Conservation (phyloP, 2,113 vertebrate genomes). For the Pteruthius melanotis region DNA sequence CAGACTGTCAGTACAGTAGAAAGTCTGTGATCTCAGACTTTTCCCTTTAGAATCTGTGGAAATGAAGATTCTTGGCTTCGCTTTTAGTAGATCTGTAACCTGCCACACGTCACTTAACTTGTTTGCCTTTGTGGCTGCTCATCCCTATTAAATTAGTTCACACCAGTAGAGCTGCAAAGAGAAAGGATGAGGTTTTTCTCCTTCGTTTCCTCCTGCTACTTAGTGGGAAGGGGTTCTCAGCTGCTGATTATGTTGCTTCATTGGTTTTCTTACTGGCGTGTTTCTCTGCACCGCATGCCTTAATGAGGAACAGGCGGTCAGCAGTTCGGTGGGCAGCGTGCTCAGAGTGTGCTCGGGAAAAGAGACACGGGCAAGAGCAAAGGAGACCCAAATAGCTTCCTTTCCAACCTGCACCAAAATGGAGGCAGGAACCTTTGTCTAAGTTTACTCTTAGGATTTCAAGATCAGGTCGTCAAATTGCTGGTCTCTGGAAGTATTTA, state of each 20-base stretch:
- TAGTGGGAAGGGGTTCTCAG: constrained; percentile 1
- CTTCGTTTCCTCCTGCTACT: constrained; percentile 5
- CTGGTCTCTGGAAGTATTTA: background rate
- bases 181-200: constrained; percentile 24
- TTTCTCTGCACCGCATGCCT: background rate
- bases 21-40: background rate
- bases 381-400: background rate
- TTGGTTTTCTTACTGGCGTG: background rate
- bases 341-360: background rate
- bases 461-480: background rate
- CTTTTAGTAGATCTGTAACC: background rate
- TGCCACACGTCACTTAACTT: constrained; percentile 2
- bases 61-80: background rate
- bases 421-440: background rate
- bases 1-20: background rate
- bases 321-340: background rate
- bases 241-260: background rate
- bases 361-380: background rate
- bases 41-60: constrained; percentile 2
- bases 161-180: constrained; percentile 35
- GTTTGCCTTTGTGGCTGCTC: constrained; percentile 25
- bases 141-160: constrained; percentile 51
- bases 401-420: background rate
- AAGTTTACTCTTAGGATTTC: background rate
- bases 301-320: background rate